Evolutionary conservation across 2,797 vertebrate genomes (phyloP), one percentile per base, ranked within the genome.

Genomic region (Clamator glandarius): DNA sequence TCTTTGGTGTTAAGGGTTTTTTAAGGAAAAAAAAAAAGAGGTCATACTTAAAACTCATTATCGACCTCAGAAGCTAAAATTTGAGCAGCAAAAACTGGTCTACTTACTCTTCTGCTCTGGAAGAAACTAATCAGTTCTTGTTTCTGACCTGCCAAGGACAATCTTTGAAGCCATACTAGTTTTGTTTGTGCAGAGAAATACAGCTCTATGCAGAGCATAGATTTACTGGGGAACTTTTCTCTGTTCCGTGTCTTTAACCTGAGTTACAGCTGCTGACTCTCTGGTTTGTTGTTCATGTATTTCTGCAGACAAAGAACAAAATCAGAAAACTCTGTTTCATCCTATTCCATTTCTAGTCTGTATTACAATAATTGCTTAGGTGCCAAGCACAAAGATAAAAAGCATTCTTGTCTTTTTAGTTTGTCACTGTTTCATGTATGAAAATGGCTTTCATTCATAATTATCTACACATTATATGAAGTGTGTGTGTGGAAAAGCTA

Each of bases 391-490:
- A 12, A 68, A 84, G 79, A 89, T 93, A 28, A 94, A 92, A 95
- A 93, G 91, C 82, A 44, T 35, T 15, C 5, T 52, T 15, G 28
- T 42, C 50, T 0, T 87, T 92, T 89, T 63, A 26, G 57, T 92
- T 92, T 95, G 86, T 93, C 93, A 84, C 86, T 95, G 95, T 96
- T 96, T 95, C 88, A 73, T 90, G 84, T 95, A 94, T 92, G 93
- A 82, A 93, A 94, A 95, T 84, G 52, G 50, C 88, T 94, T 95
- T 94, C 72, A 28, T 25, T 91, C 87, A 86, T 90, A 90, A 91
- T 95, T 95, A 83, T 94, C 90, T 87, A 21, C 64, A 78, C 72
- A 8, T 84, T 96, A 24, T 50, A 89, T 91, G 76, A 67, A 91
- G 72, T 51, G 62, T 51, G 52, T 92, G 51, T 90, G 42, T 90